Base-by-base conservation (phyloP, 2,888 invertebrate genomes). In the Cryptosula pallasiana region DNA sequence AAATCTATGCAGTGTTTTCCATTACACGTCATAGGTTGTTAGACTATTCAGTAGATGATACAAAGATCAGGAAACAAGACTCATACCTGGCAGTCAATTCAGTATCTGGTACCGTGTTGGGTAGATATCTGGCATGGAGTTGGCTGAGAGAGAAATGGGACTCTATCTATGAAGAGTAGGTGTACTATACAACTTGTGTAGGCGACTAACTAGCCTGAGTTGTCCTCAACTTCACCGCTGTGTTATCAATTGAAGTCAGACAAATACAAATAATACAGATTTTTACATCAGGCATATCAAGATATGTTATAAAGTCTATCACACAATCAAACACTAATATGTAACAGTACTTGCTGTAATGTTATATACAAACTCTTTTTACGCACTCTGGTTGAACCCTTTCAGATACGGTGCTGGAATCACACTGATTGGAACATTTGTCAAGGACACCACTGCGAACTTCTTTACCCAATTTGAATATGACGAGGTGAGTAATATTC, bases 71-170 rank as follows among this genome's bases (percentile, higher is more conserved):
- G 9, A 71, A 71, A 36, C 72, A 71, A 36, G 72, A 71, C 25
- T 35, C 69, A 23, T 35, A 71, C n/a, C n/a, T 23, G 20, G 71
- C 63, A 23, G 20, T 36, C 20, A n/a, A 86, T 90, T 9, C 93
- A 93, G 0, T 92, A 94, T 81, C 88, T 89, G 0, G 88, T 92
- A 92, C 91, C 71, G 88, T 90, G 0, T 89, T 92, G 71, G 94
- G 94, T 0, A 91, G 92, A 78, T 90, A 91, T n/a, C 88, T 94
- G 35, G 90, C 91, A 0, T 93, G 92, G 81, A n/a, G n/a, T 27
- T 58, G 23, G 23, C 9, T 58, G 29, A 82, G 78, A 27, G 75
- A 71, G 0, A 78, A 79, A 1, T 83, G 80, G 81, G 90, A 90
- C 80, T 92, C 89, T 80, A 87, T 95, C 29, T 88, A 91, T 74